Percentiles rank a stretch among this genome's conserved stretches.
Evolutionary conservation across 2,888 invertebrate genomes (phyloP).

Genomic region (Stratiomys singularior): DNA sequence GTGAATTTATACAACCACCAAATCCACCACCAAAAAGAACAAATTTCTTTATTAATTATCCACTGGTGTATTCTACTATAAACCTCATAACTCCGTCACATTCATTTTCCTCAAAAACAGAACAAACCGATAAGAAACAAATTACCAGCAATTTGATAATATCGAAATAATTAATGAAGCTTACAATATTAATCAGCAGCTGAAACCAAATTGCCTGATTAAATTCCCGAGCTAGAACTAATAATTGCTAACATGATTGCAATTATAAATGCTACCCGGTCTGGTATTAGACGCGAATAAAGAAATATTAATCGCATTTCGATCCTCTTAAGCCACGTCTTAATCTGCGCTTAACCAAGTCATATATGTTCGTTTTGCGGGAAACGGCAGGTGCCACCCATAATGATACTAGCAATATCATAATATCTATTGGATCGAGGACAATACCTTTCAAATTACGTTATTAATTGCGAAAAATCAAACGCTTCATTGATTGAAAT

Average conservation of each 20-base stretch:
- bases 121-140: slow-evolving; percentile 13
- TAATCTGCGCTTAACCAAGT: neutral
- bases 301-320: neutral
- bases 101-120: no score
- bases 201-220: slow-evolving; percentile 39
- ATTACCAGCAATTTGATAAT: slow-evolving; percentile 40
- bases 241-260: slow-evolving; percentile 43
- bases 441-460: neutral
- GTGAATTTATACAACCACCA: no score
- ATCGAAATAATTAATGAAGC: slow-evolving; percentile 38
- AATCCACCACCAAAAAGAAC: no score
- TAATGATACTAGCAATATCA: neutral
- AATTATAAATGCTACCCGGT: slow-evolving; percentile 23
- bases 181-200: slow-evolving; percentile 30
- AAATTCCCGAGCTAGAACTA: slow-evolving; percentile 16
- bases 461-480: neutral
- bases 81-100: no score
- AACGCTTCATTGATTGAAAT: neutral
- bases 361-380: neutral
- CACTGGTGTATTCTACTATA: no score
- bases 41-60: no score
- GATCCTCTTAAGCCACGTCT: neutral
- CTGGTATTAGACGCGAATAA: neutral
- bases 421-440: neutral
- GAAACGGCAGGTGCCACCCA: neutral